Base-by-base conservation (phyloP, 2,888 invertebrate species). In the Fabriciana adippe region DNA sequence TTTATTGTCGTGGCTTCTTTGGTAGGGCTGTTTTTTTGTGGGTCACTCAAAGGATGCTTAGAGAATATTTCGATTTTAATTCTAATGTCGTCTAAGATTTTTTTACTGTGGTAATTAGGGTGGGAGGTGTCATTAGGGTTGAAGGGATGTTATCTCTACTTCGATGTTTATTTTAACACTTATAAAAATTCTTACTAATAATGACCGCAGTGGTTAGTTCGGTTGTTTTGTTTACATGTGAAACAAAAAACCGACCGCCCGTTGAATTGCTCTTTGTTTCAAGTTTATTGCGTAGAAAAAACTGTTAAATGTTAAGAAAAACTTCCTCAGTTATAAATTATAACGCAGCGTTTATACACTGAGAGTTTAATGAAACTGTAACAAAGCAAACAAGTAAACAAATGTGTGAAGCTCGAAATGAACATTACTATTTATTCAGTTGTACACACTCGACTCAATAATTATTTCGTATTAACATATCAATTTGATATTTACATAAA, bases 401-500 rank as follows among this genome's bases (percentile, higher is more conserved):
- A 79, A 86, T 80, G 82, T 82, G 83, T 85, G 81, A 86, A 84
- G 81, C 81, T 82, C 74, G 75, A 81, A 87, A 80, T 81, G 79
- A 79, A 74, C 82, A 85, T 71, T 71, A 75, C 72, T 84, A 82
- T 87, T 84, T 85, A 87, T 85, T 81, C 86, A 84, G 81, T 78
- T 82, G 82, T 77, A 21, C 50, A 51, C 77, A 80, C 81, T 80
- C 79, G 74, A 81, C 79, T 81, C 77, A 79, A 85, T 88, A 84
- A 89, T 87, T 85, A 85, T 85, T 74, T 81, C 72, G 79, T 80
- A 91, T 92, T 92, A 87, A 81, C 90, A 92, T 91, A 81, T 87
- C 86, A 87, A 92, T 90, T 82, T 80, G 73, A 73, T 68, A 91
- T 92, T 91, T 87, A 75, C 90, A 92, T 91, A 89, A 81, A 84